Conservation (phyloP, 2,888 invertebrate genomes). For the Phortica okadai region DNA sequence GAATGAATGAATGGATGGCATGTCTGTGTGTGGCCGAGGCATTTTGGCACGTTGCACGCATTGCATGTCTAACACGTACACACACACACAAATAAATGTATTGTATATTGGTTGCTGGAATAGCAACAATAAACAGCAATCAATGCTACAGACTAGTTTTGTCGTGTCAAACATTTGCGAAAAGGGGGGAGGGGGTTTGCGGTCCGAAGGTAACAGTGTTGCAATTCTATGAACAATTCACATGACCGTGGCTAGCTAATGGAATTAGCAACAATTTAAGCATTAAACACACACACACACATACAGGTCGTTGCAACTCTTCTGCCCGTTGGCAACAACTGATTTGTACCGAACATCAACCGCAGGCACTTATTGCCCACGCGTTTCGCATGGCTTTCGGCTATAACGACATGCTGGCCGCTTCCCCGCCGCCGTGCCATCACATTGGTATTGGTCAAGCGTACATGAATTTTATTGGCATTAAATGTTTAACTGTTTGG, state of each 20-base stretch:
- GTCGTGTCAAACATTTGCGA: too few relatives aligned
- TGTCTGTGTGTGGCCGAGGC: not conserved
- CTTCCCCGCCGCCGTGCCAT: not conserved
- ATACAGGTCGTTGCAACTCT: too few relatives aligned
- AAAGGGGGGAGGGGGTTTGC: not conserved
- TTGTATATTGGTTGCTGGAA: not conserved
- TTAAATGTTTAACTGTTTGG: constrained; percentile 62
- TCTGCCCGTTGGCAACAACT: not conserved
- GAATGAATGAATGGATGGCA: not conserved
- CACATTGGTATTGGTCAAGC: not conserved
- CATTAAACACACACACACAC: constrained; percentile 62
- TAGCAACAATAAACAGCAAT: not conserved
- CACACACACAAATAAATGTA: too few relatives aligned
- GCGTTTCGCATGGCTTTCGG: not conserved
- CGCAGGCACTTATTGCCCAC: not conserved
- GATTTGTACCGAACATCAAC: not conserved
- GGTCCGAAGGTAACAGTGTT: not conserved
- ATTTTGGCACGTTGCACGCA: constrained; percentile 6
- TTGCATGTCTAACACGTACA: not conserved
- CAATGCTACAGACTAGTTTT: not conserved
- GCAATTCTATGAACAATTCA: not conserved
- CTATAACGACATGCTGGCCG: not conserved
- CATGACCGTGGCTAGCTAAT: constrained; percentile 49
- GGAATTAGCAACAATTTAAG: constrained; percentile 71
- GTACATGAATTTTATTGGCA: constrained; percentile 56